Evolutionary conservation across 53 echinoderm and acorn worm genomes (phyloP), one percentile per base, ranked within the genome.

Genomic region (Pentamera pediparva): DNA sequence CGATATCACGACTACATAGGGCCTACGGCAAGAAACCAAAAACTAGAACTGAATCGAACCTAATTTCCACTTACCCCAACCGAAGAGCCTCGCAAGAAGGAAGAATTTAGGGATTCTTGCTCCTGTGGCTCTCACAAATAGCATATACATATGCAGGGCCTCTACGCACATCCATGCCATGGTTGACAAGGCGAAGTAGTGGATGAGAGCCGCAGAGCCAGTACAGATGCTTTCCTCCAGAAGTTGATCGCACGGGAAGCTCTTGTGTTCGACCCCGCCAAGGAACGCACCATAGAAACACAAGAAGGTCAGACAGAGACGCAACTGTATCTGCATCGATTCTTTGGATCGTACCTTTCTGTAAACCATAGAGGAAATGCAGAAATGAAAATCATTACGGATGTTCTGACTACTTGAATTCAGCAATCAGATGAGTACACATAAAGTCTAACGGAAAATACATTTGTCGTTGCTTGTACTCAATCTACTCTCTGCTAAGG

Each of bases 161-260:
- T 67, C 67, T 39, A 67, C 67, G 25, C 67, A 67, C 67, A 67
- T 67, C 67, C 67, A 67, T 18, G 67, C 67, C 67, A 67, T 67
- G 6, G 40, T 43, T 5, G 43, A 67, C 11, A 67, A 4, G 6
- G 67, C 67, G 29, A 67, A 67, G 67, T 67, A 67, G 45, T 28
- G 20, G 9, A 67, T 67, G 67, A 67, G 67, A 30, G 67, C 67
- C 12, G 67, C 67, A 43, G 45, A 67, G 11, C 13, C 41, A 1
- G 67, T 67, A 30, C 67, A 67, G 13, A 67, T 36, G 0, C 40
- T 67, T 12, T 67, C 67, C 39, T 67, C 67, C 26, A 67, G 37
- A 43, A 43, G 26, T 15, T 43, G 43, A 27, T 67, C 29, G 22
- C 67, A 67, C 3, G 67, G 67, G 39, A 65, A 65, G 10, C 17